Base-by-base conservation (phyloP, 2,888 invertebrate genomes). In the Brachylomia viminalis region DNA sequence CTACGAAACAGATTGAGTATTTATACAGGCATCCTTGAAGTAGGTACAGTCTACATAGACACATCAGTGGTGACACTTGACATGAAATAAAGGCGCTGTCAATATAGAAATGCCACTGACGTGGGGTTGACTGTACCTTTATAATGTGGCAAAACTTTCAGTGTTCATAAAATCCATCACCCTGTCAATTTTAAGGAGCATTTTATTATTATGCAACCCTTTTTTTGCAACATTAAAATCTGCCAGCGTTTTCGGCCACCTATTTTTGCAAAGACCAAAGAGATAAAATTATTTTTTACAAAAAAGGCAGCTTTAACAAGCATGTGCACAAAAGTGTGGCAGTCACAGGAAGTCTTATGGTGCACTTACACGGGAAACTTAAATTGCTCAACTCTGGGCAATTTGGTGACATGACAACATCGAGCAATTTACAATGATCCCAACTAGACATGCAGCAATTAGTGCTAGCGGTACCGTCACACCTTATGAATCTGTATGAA, bases 291-390 rank as follows among this genome's bases (percentile, higher is more conserved):
- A 66, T 65, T 72, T 79, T 23, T 79, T 69, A 83, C 84, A 79
- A 72, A 81, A 72, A 83, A 79, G 80, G 72, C 79, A 27, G 20
- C 42, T 47, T 45, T 70, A 83, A 72, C 56, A 81, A 72, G 83
- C 23, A 56, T 54, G 20, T 7, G 72, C 68, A 72, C 66, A 80
- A 79, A 84, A 84, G 33, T 59, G 11, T 75, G 30, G 42, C 77
- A 64, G 20, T 58, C 20, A 6, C 38, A 69, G 42, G 52, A 76
- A 59, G 6, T 62, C 11, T 79, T 45, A 79, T 17, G 23, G 33
- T 61, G 33, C 17, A n/a, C n/a, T 17, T 49, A 72, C 13, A 80
- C 80, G 80, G 56, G 56, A 73, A 33, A 80, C 62, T 58, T 30
- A 30, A 45, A 77, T 33, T 80, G 62, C 2, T 8, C 56, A 42